Evolutionary conservation across 1,140 invertebrate species (phyloP).

Genomic region (Nasonia longicornis): DNA sequence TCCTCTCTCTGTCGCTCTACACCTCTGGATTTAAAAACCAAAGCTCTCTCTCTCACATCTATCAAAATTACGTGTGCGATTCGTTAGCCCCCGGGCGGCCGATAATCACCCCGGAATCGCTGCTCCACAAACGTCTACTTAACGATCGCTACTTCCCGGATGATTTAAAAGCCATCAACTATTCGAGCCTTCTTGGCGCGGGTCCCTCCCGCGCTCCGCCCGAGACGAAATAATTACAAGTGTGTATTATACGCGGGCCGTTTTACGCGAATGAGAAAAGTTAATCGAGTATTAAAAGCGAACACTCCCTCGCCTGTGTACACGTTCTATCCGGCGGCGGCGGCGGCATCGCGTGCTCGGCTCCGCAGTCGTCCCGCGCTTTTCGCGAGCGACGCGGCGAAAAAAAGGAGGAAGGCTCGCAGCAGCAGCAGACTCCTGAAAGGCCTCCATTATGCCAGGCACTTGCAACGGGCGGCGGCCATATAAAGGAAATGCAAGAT

Average conservation of each 20-base stretch:
- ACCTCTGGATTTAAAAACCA: too few species aligned
- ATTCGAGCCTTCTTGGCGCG: too few species aligned
- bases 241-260: background rate
- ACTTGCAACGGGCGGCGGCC: background rate
- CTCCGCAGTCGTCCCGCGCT: too few species aligned
- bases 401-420: background rate
- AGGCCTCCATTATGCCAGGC: background rate
- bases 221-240: background rate
- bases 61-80: too few species aligned
- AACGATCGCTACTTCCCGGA: background rate
- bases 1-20: background rate
- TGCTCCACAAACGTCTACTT: slow-evolving; percentile 1
- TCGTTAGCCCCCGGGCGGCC: too few species aligned
- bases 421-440: background rate
- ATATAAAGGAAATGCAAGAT: slow-evolving; percentile 37
- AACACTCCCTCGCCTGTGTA: background rate
- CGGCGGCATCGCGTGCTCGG: background rate
- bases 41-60: too few species aligned
- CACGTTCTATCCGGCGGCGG: background rate
- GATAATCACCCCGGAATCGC: background rate
- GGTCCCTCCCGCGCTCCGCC: too few species aligned
- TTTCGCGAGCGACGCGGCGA: background rate
- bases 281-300: slow-evolving; percentile 2
- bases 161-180: too few species aligned
- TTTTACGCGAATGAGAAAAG: slow-evolving; percentile 1